phyloP scores from a whole-genome alignment of 2,797 vertebrate species.

The Hemitrygon akajei region DNA sequence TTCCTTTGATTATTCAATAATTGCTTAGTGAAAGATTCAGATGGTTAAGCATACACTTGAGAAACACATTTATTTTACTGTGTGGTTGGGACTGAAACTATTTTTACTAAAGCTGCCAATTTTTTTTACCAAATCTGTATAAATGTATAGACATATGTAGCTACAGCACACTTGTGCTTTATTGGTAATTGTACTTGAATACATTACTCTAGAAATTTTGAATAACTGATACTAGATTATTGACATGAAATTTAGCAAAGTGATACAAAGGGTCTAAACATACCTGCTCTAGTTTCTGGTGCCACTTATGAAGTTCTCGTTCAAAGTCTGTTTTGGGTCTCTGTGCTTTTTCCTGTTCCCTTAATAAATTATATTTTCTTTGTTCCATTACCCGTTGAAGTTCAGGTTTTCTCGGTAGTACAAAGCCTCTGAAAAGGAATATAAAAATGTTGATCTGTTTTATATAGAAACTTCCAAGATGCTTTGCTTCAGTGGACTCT shows the following conservation, averaged over 20 bases:
- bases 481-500: neutral
- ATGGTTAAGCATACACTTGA: too few relatives aligned
- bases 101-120: neutral
- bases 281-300: slow-evolving; percentile 54
- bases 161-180: neutral
- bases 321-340: slow-evolving; percentile 61
- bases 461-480: neutral
- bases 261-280: neutral
- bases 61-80: neutral
- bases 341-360: slow-evolving; percentile 57
- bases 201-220: neutral
- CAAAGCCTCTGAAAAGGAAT: slow-evolving; percentile 53
- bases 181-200: neutral
- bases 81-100: too few relatives aligned
- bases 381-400: slow-evolving; percentile 63
- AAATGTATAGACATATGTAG: neutral
- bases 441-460: neutral
- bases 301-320: slow-evolving; percentile 65
- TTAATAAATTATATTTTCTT: slow-evolving; percentile 57
- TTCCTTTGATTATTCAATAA: neutral
- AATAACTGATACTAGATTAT: neutral
- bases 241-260: neutral
- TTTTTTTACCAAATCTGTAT: too few relatives aligned
- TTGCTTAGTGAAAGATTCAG: neutral
- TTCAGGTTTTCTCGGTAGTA: slow-evolving; percentile 63